Conservation (phyloP, 2,797 vertebrate genomes). For the Gorsachius magnificus region DNA sequence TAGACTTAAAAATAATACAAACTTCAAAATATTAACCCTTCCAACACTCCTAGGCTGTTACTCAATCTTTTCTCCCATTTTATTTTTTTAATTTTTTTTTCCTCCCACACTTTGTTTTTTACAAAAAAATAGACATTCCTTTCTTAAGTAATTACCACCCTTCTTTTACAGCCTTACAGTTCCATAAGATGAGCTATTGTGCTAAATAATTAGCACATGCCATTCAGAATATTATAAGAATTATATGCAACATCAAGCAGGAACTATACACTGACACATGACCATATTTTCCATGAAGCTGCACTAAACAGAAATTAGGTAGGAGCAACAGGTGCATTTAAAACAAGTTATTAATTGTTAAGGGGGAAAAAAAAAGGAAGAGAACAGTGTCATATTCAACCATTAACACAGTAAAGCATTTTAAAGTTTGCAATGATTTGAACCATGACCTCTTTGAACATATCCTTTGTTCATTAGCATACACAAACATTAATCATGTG, state of each 20-base stretch:
- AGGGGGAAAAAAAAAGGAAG: background rate
- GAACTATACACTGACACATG: slow-evolving; percentile 75
- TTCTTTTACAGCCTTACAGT: slow-evolving; percentile 76
- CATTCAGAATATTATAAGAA: slow-evolving; percentile 81
- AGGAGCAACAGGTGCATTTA: slow-evolving; percentile 75
- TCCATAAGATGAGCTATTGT: slow-evolving; percentile 82
- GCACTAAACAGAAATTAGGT: slow-evolving; percentile 73
- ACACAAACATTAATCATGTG: slow-evolving; percentile 58
- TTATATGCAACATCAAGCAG: slow-evolving; percentile 84
- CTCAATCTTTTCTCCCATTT: slow-evolving; percentile 9
- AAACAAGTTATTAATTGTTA: slow-evolving; percentile 73
- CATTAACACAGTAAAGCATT: slow-evolving; percentile 52
- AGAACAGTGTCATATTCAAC: slow-evolving; percentile 48
- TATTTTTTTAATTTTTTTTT: background rate
- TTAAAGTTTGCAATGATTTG: slow-evolving; percentile 65
- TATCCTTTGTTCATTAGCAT: slow-evolving; percentile 63
- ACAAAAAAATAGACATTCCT: slow-evolving; percentile 73
- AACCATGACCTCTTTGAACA: slow-evolving; percentile 64
- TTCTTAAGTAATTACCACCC: slow-evolving; percentile 79
- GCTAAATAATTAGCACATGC: slow-evolving; percentile 85
- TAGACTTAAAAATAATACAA: slow-evolving; percentile 57
- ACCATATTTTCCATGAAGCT: slow-evolving; percentile 64
- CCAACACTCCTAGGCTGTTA: background rate
- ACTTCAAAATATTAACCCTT: slow-evolving; percentile 73
- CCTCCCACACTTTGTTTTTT: slow-evolving; percentile 71